phyloP scores from a whole-genome alignment of 2,113 vertebrate genomes.

The Taxidea taxus region DNA sequence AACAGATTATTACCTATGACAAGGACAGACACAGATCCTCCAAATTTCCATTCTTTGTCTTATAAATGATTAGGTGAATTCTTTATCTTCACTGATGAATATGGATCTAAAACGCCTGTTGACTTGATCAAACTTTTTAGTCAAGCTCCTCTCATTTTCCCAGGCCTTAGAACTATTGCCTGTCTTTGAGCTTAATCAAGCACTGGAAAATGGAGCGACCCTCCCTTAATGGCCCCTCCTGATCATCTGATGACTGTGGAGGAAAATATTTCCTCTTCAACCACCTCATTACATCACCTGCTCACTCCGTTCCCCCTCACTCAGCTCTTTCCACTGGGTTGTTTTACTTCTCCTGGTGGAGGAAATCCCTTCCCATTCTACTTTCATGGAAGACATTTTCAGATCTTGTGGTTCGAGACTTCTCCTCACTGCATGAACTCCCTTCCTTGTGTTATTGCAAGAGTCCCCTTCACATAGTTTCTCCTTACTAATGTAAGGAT shows the following conservation, averaged over 20 bases:
- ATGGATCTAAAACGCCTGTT: not conserved
- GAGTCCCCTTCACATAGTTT: not conserved
- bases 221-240: not conserved
- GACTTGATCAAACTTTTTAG: not conserved
- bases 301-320: not conserved
- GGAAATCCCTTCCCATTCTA: not conserved
- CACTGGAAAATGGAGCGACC: not conserved
- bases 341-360: not conserved
- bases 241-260: not conserved
- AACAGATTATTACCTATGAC: not conserved
- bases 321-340: not conserved
- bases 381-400: not conserved
- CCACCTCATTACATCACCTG: not conserved
- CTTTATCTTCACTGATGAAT: not conserved
- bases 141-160: not conserved
- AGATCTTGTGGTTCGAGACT: not conserved
- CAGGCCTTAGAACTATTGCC: not conserved
- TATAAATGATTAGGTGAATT: not conserved
- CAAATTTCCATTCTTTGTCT: not conserved
- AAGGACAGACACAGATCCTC: not conserved
- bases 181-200: not conserved
- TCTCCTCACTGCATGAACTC: not conserved
- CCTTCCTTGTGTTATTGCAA: not conserved
- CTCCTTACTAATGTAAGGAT: not conserved
- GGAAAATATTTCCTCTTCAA: not conserved